These are phyloP conservation scores for Hippocampus barbouri DNA, from an alignment of 2,113 vertebrate genomes.

Conservation along the genomic window DNA sequence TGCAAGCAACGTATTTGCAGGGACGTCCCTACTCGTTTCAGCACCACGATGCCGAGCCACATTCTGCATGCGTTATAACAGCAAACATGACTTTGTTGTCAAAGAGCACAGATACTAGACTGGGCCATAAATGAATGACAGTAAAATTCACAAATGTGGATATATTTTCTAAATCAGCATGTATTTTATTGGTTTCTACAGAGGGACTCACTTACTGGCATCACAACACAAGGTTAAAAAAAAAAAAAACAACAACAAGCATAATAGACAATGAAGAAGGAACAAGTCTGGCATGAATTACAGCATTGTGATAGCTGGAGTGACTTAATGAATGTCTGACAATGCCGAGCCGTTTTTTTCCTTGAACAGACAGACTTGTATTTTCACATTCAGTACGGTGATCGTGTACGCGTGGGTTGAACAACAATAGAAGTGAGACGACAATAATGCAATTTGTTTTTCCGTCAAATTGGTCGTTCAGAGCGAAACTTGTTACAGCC, in stretches of 20 bases:
- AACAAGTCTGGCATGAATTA: slow-evolving; percentile 6
- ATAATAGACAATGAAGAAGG: neutral
- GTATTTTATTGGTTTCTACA: neutral
- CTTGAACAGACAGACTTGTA: neutral
- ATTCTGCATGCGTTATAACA: no score
- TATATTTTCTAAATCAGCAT: neutral
- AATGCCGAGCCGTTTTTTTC: neutral
- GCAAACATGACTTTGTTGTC: no score
- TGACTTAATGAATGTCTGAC: neutral
- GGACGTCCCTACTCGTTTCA: no score
- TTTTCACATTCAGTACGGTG: neutral
- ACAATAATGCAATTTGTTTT: slow-evolving; percentile 8
- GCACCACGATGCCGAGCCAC: no score
- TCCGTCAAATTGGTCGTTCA: neutral
- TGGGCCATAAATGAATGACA: no score
- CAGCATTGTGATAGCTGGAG: neutral
- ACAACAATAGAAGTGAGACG: no score
- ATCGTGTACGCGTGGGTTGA: neutral
- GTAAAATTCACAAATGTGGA: no score
- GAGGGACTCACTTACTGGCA: no score
- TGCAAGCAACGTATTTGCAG: no score
- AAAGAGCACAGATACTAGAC: no score
- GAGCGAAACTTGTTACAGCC: no score
- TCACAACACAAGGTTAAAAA: no score
- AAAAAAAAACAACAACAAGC: neutral